Evolutionary conservation across 2,113 vertebrate species (phyloP).

Genomic region (Lepisosteus oculatus): DNA sequence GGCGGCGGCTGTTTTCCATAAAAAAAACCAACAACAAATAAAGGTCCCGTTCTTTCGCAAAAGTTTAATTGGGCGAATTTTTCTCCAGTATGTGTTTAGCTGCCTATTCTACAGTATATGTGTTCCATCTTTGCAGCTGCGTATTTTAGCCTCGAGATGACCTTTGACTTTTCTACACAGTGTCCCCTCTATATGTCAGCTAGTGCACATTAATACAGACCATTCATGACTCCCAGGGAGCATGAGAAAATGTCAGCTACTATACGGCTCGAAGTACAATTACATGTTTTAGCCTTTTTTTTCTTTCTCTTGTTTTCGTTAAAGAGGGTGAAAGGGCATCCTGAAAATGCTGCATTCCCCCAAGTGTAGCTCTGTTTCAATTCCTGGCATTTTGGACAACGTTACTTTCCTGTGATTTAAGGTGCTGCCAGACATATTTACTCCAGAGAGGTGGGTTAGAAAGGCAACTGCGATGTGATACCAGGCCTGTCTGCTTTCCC

Average conservation of each 20-base stretch:
- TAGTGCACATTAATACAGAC: neutral
- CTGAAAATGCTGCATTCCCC: neutral
- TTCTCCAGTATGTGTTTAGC: slow-evolving; percentile 12
- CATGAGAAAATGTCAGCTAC: slow-evolving; percentile 35
- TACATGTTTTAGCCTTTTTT: slow-evolving; percentile 15
- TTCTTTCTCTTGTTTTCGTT: neutral
- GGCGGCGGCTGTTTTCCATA: neutral
- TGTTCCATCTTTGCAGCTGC: slow-evolving; percentile 11
- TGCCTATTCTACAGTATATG: neutral
- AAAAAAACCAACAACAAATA: neutral
- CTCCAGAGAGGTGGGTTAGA: slow-evolving; percentile 28
- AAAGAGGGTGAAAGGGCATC: neutral
- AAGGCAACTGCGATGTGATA: slow-evolving; percentile 25
- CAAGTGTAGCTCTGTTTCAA: slow-evolving; percentile 10
- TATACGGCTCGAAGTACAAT: slow-evolving; percentile 20
- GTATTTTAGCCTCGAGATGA: slow-evolving; percentile 18
- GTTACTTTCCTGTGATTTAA: slow-evolving; percentile 20
- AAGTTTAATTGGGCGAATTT: slow-evolving; percentile 4
- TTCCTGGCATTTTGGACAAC: slow-evolving; percentile 28
- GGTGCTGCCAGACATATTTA: slow-evolving; percentile 33
- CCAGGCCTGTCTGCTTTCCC: slow-evolving; percentile 35
- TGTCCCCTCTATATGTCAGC: slow-evolving; percentile 7
- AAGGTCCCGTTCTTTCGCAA: slow-evolving; percentile 11
- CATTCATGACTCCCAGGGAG: slow-evolving; percentile 2
- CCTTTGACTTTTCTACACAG: neutral